These are phyloP conservation scores for Cantharis flavilabris DNA, from an alignment of 2,888 invertebrate genomes.

Conservation along the genomic window DNA sequence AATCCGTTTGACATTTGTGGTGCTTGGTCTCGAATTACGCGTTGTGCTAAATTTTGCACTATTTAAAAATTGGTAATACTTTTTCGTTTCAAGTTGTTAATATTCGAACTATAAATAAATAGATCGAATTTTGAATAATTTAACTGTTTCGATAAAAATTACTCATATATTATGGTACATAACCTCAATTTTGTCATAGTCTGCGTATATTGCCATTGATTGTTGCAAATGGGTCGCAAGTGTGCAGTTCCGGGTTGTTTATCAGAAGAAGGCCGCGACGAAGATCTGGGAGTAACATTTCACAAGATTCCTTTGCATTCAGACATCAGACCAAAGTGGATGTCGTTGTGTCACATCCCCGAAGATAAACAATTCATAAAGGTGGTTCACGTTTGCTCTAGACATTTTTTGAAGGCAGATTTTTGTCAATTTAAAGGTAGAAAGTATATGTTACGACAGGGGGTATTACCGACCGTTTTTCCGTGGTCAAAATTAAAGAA, in stretches of 20 bases:
- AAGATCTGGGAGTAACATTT: slow-evolving; percentile 73
- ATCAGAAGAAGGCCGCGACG: slow-evolving; percentile 64
- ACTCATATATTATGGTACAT: background rate
- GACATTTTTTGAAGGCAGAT: slow-evolving; percentile 75
- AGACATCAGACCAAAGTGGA: slow-evolving; percentile 66
- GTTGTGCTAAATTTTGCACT: background rate
- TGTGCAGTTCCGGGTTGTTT: slow-evolving; percentile 68
- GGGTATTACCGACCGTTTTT: slow-evolving; percentile 75
- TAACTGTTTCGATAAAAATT: background rate
- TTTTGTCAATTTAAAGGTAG: slow-evolving; percentile 72
- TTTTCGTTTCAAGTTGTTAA: background rate
- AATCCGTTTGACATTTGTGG: background rate
- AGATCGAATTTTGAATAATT: background rate
- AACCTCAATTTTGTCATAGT: background rate
- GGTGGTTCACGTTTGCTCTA: slow-evolving; percentile 71
- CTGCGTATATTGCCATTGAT: background rate
- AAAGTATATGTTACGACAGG: slow-evolving; percentile 72
- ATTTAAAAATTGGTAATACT: background rate
- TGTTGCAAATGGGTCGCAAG: slow-evolving; percentile 63
- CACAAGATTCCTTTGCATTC: slow-evolving; percentile 75
- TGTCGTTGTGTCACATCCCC: slow-evolving; percentile 64
- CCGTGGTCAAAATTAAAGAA: slow-evolving; percentile 60
- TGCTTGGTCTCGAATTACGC: background rate
- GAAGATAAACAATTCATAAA: slow-evolving; percentile 60
- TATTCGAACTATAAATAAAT: background rate